Evolutionary conservation across 1,140 invertebrate genomes (phyloP), one percentile per base, ranked within the genome.

Genomic region (Ips typographus): DNA sequence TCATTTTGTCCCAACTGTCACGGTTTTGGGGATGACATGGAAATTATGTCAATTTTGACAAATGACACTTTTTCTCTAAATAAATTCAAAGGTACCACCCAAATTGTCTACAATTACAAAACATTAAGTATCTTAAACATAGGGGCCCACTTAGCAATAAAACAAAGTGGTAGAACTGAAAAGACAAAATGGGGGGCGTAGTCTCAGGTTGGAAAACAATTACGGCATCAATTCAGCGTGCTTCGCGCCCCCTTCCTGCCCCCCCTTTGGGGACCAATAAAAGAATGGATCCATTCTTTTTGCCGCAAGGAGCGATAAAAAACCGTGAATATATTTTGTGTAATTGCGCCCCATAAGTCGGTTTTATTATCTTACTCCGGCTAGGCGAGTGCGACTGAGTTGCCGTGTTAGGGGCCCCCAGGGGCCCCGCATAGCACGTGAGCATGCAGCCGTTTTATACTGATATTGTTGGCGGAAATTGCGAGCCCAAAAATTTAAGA

Each of bases 311-410:
- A 77, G 75, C 75, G 58, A 77, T 79, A 79, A 79, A 79, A 79
- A 79, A 77, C 76, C 77, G 77, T 78, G 78, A 79, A 79, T 79
- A 77, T 77, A 78, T 79, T 78, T 78, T 77, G 78, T 77, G 77
- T 79, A 79, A 79, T 79, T 79, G 78, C 73, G 75, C 76, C 60
- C 72, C 78, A 77, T 77, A 78, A 79, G 78, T 78, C 75, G 78
- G 75, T 70, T 79, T 79, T 79, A 79, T 79, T 79, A 79, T 77
- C 75, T 74, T 77, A 75, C 71, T 77, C 75, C 76, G 42, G 66
- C n/a, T 42, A 68, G 60, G 71, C 72, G 68, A 69, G 63, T 73
- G 71, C 70, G 72, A 74, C 74, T 73, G 76, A 72, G 77, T 75
- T 77, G 75, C 73, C 77, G 76, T 77, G 77, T 77, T 78, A 78